A percentile compares a stretch with the other conserved stretches of the same genome.
phyloP scores from a whole-genome alignment of 2,888 invertebrate species.

The Synanthedon tipuliformis region DNA sequence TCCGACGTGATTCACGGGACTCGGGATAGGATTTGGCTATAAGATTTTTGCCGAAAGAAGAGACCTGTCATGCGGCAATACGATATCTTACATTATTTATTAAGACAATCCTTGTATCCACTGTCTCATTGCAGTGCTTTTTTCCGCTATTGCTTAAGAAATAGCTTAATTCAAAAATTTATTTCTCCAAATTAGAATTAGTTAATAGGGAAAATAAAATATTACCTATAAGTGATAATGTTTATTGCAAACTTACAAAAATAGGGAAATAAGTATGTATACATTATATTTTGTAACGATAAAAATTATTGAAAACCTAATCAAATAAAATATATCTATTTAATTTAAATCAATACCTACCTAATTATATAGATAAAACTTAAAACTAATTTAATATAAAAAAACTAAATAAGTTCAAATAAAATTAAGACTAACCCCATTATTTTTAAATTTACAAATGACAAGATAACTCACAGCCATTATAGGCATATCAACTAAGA shows the following conservation, averaged over 20 bases:
- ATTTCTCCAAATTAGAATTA: too few relatives aligned
- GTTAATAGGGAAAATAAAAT: too few relatives aligned
- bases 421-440: background rate
- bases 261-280: background rate
- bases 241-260: background rate
- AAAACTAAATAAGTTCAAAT: background rate
- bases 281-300: too few relatives aligned
- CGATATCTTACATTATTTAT: too few relatives aligned
- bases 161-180: too few relatives aligned
- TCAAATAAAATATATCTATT: background rate
- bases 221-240: background rate
- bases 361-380: background rate
- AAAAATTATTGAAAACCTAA: background rate
- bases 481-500: slow-evolving; percentile 9
- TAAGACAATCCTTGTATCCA: too few relatives aligned
- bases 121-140: too few relatives aligned
- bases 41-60: too few relatives aligned
- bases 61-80: too few relatives aligned
- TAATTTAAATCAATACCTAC: background rate
- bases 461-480: slow-evolving; percentile 16
- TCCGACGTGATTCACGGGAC: too few relatives aligned
- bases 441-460: background rate
- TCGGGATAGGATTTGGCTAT: too few relatives aligned
- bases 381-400: background rate
- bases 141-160: too few relatives aligned